Evolutionary conservation across 2,113 vertebrate species (phyloP).

Genomic region (Nothocercus julius): DNA sequence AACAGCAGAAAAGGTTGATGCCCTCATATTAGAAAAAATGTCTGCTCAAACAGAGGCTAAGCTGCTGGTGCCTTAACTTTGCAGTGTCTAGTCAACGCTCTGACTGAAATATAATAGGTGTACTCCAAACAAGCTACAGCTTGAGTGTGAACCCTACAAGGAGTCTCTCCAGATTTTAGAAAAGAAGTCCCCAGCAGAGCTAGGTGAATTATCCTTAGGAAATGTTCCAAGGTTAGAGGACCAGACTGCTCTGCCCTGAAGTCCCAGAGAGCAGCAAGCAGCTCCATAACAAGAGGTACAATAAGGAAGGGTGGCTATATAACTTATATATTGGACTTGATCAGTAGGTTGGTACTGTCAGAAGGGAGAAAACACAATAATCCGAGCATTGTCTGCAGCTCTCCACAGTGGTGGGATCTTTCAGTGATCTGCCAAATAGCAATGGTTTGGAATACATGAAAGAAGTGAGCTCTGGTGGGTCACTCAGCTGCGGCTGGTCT

Average conservation of each 20-base stretch:
- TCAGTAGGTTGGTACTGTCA: not conserved
- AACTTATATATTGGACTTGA: not conserved
- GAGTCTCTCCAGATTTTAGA: not conserved
- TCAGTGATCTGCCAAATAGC: not conserved
- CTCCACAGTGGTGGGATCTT: not conserved
- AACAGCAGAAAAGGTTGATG: not conserved
- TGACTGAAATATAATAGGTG: not conserved
- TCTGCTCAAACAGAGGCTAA: not conserved
- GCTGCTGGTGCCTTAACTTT: not conserved
- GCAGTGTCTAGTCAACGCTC: not conserved
- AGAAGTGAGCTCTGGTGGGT: rapidly evolving
- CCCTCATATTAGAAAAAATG: not conserved
- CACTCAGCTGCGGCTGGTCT: not conserved
- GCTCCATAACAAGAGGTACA: not conserved
- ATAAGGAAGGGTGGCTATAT: not conserved
- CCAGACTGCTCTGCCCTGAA: rapidly evolving
- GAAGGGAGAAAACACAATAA: not conserved
- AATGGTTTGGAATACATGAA: rapidly evolving
- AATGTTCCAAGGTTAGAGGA: not conserved
- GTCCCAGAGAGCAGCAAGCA: not conserved
- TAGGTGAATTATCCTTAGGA: not conserved
- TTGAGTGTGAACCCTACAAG: not conserved
- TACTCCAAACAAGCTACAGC: not conserved
- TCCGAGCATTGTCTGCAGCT: rapidly evolving
- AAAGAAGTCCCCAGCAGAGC: not conserved